Base-by-base conservation (phyloP, 2,113 vertebrate species). In the Leuciscus idus region DNA sequence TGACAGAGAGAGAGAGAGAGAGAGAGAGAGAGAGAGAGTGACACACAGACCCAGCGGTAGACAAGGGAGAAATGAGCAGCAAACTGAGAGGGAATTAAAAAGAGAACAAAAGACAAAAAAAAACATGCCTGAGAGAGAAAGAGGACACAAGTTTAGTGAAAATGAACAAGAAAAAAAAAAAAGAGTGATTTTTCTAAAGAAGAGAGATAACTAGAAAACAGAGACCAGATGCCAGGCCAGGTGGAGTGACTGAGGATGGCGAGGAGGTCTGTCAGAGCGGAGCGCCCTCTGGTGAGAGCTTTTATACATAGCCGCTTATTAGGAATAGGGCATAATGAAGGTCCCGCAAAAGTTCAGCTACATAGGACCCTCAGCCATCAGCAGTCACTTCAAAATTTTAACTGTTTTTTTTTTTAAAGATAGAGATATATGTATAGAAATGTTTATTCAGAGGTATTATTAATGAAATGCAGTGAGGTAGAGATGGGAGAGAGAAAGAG, bases 381-480 rank as follows among this genome's bases (percentile, higher is more conserved):
- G 90, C 93, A 93, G 87, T 91, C 94, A 94, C 91, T 93, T 92
- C 89, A 90, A 85, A 92, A 92, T 94, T 94, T 94, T 94, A 93
- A 93, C 90, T 92, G 91, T 95, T 91, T 84, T 93, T 93, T 92
- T 93, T 89, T 87, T 87, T 62, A 88, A 93, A 94, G 88, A 94
- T 90, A 94, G 92, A 94, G 90, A 93, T 93, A 94, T 94, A 95
- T 94, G 93, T 95, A 95, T 95, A 95, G 93, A 95, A 94, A 95
- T 94, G 94, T 95, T 95, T 95, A 95, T 95, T 93, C 93, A 95
- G 93, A 95, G 93, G 93, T 95, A 95, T 95, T 95, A 95, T 93
- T 93, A 91, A 92, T 93, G 92, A 92, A 93, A 94, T 94, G 93
- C 94, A 95, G 93, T 94, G 92, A 94, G 87, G 93, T 76, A 57